A percentile compares a stretch with the other conserved stretches of the same genome.
Conservation (phyloP, 2,113 vertebrate species). For the Heloderma charlesbogerti region DNA sequence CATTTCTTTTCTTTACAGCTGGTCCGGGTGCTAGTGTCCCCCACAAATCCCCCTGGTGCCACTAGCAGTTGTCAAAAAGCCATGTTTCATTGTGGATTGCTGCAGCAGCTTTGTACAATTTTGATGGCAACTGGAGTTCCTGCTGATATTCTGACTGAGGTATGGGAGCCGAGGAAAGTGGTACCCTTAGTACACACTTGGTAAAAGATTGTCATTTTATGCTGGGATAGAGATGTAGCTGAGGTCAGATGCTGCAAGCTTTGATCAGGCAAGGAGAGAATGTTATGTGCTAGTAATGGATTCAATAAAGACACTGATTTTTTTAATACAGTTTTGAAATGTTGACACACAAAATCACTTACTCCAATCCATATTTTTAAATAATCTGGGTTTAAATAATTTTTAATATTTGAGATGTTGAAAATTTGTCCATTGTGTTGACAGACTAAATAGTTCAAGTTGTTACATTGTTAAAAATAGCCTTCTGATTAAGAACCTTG, state of each 20-base stretch:
- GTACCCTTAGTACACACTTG: not conserved
- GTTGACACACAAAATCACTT: not conserved
- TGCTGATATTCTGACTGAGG: slow-evolving; percentile 97
- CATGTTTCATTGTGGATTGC: slow-evolving; percentile 93
- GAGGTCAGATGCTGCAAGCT: not conserved
- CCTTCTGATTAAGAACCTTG: not conserved
- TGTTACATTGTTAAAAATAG: not conserved
- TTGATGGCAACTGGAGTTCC: slow-evolving; percentile 97
- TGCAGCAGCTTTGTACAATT: slow-evolving; percentile 96
- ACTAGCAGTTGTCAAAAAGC: slow-evolving; percentile 95
- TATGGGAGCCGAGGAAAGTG: slow-evolving; percentile 48
- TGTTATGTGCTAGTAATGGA: too few species aligned
- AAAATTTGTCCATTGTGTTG: not conserved
- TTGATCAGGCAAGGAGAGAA: not conserved
- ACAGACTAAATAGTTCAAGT: not conserved
- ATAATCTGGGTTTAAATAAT: not conserved
- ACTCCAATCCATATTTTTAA: not conserved
- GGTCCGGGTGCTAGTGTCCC: slow-evolving; percentile 94
- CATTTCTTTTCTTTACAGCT: slow-evolving; percentile 75
- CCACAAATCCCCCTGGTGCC: slow-evolving; percentile 94
- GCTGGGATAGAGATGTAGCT: not conserved
- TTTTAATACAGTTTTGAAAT: not conserved
- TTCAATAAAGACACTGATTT: not conserved
- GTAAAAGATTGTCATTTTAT: not conserved
- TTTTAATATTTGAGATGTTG: not conserved